A percentile compares a stretch with the other conserved stretches of the same genome.
Conservation (phyloP, 2,888 invertebrate genomes). For the Schizotus pectinicornis region DNA sequence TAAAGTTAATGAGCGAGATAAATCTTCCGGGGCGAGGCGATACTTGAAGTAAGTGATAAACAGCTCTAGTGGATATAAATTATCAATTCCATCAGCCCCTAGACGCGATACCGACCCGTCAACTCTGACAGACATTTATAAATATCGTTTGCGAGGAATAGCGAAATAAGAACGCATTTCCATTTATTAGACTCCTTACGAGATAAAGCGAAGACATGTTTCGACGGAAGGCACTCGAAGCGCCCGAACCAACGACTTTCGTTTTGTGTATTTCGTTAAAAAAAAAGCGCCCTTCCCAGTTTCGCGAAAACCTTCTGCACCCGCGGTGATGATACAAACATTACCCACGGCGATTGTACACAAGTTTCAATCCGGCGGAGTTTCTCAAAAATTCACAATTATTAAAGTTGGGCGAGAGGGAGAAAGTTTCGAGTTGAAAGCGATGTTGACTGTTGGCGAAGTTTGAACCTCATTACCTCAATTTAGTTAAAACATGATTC, state of each 20-base stretch:
- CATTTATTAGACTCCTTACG: conserved; percentile 40
- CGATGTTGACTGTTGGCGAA: conserved; percentile 45
- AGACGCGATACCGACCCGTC: conserved; percentile 48
- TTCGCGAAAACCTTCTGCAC: conserved; percentile 1
- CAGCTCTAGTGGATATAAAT: conserved; percentile 49
- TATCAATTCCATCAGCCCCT: conserved; percentile 51
- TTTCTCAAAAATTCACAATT: conserved; percentile 18
- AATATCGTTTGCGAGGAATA: conserved; percentile 48
- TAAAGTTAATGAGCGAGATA: conserved; percentile 28
- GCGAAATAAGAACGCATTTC: conserved; percentile 47
- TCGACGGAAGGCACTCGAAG: not conserved
- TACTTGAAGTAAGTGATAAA: conserved; percentile 33
- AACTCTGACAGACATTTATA: conserved; percentile 51
- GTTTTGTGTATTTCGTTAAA: too few relatives aligned
- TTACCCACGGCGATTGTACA: not conserved
- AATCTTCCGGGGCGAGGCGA: conserved; percentile 25
- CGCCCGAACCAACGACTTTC: conserved; percentile 4
- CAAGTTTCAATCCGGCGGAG: not conserved
- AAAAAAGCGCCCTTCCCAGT: not conserved
- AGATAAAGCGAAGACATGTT: conserved; percentile 28
- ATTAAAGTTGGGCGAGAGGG: conserved; percentile 10
- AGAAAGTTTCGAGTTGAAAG: conserved; percentile 40
- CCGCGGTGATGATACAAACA: not conserved
- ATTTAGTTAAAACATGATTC: conserved; percentile 57
- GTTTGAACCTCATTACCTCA: conserved; percentile 55